Evolutionary conservation across 2,888 invertebrate species (phyloP), one percentile per base, ranked within the genome.

Genomic region (Hyposoter dolosus): DNA sequence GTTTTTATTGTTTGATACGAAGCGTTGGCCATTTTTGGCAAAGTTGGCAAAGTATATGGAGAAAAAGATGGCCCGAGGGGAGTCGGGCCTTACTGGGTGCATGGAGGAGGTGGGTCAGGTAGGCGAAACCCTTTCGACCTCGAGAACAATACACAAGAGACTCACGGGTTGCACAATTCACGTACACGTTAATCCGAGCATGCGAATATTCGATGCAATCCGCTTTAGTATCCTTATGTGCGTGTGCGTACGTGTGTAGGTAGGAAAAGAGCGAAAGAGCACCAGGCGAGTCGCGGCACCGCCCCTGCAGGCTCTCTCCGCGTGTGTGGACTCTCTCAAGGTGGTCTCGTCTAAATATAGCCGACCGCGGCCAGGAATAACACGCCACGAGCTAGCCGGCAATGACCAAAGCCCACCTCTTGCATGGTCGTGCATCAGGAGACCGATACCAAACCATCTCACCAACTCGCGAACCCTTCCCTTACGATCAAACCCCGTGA

Each of bases 321-420:
- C 74, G 84, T 85, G 88, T 89, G 84, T 88, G 90, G 87, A 90
- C 89, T 90, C 91, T 90, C 92, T 93, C 93, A 93, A 93, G 93
- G 93, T 93, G 93, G 93, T 93, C 93, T 93, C 92, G 90, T 93
- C 93, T 93, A 93, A 93, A 93, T 93, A 93, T 93, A 93, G 93
- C 91, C 92, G 90, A 91, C 90, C 90, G 88, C 89, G 90, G 91
- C 92, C 92, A 91, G 92, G 93, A 93, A 93, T 93, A 93, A 93
- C 93, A 90, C 89, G 88, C 88, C 90, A 89, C 88, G 89, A 88
- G 88, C 88, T 88, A 90, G 90, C 91, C 92, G 91, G 91, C 91
- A 92, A 92, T 92, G 92, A 92, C 92, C 91, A 92, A 91, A 91
- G 91, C 91, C 90, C 90, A 89, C 88, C 90, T 90, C 87, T 85